A percentile compares a stretch with the other conserved stretches of the same genome.
These are phyloP conservation scores for Polyodon spathula DNA, from an alignment of 2,113 vertebrate genomes.

Conservation along the genomic window DNA sequence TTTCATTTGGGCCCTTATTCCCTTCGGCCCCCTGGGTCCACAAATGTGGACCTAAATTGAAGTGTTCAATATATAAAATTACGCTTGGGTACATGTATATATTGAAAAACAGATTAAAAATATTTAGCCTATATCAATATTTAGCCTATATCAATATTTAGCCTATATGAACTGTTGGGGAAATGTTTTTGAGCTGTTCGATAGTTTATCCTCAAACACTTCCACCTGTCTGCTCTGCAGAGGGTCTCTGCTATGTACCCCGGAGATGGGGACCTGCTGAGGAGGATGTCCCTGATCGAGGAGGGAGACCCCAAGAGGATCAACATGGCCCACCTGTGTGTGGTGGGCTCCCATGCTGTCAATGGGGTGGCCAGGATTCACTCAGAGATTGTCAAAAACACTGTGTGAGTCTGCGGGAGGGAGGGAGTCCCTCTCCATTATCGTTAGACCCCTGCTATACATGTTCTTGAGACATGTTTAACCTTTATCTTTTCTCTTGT, in stretches of 20 bases:
- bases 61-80: too few species aligned
- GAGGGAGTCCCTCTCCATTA: neutral
- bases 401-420: constrained; percentile 38
- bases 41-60: too few species aligned
- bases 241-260: constrained; percentile 40
- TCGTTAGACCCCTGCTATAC: neutral
- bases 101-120: too few species aligned
- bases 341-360: constrained; percentile 57
- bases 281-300: constrained; percentile 60
- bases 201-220: too few species aligned
- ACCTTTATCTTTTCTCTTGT: constrained; percentile 1
- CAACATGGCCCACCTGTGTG: constrained; percentile 62
- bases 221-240: constrained; percentile 19
- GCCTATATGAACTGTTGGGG: too few species aligned
- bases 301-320: constrained; percentile 50
- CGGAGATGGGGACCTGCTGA: constrained; percentile 45
- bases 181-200: too few species aligned
- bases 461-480: neutral
- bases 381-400: constrained; percentile 56
- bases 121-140: too few species aligned
- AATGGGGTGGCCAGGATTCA: constrained; percentile 67
- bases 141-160: too few species aligned
- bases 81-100: too few species aligned
- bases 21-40: too few species aligned
- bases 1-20: too few species aligned